phyloP scores from a whole-genome alignment of 2,888 invertebrate species.

The Melikaiella ostensackeni region DNA sequence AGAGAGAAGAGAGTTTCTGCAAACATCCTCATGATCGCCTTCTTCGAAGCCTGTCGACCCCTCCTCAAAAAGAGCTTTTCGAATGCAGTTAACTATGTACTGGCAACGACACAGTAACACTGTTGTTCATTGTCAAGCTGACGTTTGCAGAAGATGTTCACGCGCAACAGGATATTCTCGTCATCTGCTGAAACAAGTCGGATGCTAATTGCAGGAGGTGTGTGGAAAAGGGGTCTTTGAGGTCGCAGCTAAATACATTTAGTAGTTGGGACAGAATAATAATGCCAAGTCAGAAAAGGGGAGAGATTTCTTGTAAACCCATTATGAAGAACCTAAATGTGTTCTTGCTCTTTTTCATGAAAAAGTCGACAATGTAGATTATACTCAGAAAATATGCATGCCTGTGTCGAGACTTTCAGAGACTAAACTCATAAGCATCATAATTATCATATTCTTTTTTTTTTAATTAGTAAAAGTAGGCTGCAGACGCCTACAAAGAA shows the following conservation, averaged over 20 bases:
- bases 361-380: constrained; percentile 6
- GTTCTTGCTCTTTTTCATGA: background rate
- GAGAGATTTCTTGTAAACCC: constrained; percentile 22
- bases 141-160: constrained; percentile 26
- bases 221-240: constrained; percentile 34
- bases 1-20: background rate
- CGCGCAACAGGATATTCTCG: constrained; percentile 24
- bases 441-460: background rate
- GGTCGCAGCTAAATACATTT: constrained; percentile 33
- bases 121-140: constrained; percentile 37
- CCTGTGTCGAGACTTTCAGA: background rate
- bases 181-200: constrained; percentile 34
- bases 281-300: constrained; percentile 20
- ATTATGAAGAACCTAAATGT: constrained; percentile 12
- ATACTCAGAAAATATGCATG: background rate
- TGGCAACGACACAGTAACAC: constrained; percentile 24
- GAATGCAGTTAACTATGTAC: constrained; percentile 10
- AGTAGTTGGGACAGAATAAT: constrained; percentile 35
- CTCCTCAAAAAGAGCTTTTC: constrained; percentile 37
- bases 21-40: constrained; percentile 49
- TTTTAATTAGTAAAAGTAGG: too few relatives aligned
- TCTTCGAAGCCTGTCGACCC: constrained; percentile 44
- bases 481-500: too few relatives aligned
- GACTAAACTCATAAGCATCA: background rate
- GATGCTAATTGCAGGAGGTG: constrained; percentile 39